Conservation (phyloP, 2,888 invertebrate species). For the Dasypogon diadema region DNA sequence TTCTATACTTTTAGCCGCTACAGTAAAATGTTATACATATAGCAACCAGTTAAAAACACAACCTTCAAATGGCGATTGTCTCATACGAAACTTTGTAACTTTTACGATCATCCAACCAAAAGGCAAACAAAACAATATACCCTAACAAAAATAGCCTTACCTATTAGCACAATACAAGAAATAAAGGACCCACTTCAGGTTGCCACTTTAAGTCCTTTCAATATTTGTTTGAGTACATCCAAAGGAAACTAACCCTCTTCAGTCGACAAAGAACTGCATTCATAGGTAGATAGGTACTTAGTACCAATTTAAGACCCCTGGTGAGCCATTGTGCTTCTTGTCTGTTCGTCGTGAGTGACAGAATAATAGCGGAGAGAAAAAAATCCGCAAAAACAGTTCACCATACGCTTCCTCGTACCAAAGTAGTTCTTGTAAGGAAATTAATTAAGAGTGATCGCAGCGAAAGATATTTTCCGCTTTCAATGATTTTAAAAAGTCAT, state of each 20-base stretch:
- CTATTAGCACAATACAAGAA: not conserved
- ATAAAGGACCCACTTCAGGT: conserved; percentile 16
- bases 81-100: not conserved
- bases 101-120: not conserved
- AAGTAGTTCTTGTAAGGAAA: conserved; percentile 14
- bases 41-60: too few relatives aligned
- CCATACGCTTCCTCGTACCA: conserved; percentile 9
- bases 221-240: not conserved
- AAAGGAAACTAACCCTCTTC: conserved; percentile 14
- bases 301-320: conserved; percentile 42
- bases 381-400: not conserved
- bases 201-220: conserved; percentile 12
- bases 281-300: conserved; percentile 44
- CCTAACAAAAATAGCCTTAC: conserved; percentile 12
- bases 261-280: not conserved
- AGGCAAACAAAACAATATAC: not conserved
- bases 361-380: not conserved
- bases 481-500: conserved; percentile 45
- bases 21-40: too few relatives aligned
- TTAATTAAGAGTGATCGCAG: conserved; percentile 33
- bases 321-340: not conserved
- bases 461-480: conserved; percentile 29
- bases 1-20: too few relatives aligned
- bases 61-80: too few relatives aligned
- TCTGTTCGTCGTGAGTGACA: not conserved